Base-by-base conservation (phyloP, 2,113 vertebrate genomes). In the Vidua macroura region DNA sequence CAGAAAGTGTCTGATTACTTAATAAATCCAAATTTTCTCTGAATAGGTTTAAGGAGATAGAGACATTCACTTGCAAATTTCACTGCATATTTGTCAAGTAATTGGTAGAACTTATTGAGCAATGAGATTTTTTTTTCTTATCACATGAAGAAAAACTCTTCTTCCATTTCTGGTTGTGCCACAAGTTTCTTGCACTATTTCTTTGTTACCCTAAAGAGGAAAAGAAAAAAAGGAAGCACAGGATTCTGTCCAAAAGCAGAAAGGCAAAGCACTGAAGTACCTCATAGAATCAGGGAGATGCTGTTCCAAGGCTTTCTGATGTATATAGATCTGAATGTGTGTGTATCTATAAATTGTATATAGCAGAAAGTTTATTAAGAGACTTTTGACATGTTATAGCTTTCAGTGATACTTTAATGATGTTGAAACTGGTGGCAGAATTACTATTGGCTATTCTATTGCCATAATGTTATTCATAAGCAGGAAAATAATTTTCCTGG, bases 1-100 rank as follows among this genome's bases (percentile, higher is more conserved):
- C 73, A 91, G 72, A 94, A 94, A 93, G 74, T 86, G n/a, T 48
- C 64, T 92, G 79, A 96, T 87, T 91, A 58, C 62, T 85, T 72
- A 83, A 70, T 63, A 91, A 90, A 90, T 68, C 83, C 46, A 92
- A 46, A 92, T 84, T 83, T 77, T 79, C 63, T 77, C 72, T 88
- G 39, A 74, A 64, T 52, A 80, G 14, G 2, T 86, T 90, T 76
- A 69, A 77, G 78, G 60, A 81, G 41, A 91, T 53, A 49, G 25
- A 73, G 78, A 73, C 16, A 69, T 82, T 91, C 10, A 37, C 37
- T 85, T 88, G 58, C 52, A 60, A 93, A 83, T 44, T 70, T 90
- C 2, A 0, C 33, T 87, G 49, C 53, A 30, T 67, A 55, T 87
- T 75, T 92, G 56, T 76, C 24, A 89, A 89, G 22, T 49, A 55